Percentiles rank a stretch among this genome's conserved stretches.
phyloP scores from a whole-genome alignment of 2,113 vertebrate species.

The Parus major region DNA sequence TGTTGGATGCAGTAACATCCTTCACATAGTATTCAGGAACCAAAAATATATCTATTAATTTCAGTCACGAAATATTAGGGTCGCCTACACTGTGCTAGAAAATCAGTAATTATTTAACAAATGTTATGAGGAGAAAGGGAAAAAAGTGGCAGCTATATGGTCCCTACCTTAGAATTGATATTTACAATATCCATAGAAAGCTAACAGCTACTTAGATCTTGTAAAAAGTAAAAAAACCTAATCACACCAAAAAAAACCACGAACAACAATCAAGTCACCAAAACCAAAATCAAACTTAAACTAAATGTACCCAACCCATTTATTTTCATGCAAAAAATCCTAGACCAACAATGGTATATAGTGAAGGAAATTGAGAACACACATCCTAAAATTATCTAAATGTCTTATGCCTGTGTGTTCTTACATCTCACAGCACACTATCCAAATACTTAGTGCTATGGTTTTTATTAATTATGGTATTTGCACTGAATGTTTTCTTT shows the following conservation, averaged over 20 bases:
- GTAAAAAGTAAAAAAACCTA: background rate
- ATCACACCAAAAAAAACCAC: background rate
- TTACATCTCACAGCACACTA: background rate
- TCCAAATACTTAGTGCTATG: background rate
- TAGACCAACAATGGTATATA: background rate
- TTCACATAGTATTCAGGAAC: background rate
- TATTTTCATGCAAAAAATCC: background rate
- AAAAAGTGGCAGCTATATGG: background rate
- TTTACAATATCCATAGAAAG: background rate
- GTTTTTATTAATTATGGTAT: background rate
- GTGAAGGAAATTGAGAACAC: background rate
- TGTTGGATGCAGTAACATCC: background rate
- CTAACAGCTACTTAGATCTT: background rate
- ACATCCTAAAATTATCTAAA: background rate
- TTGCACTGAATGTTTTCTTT: background rate
- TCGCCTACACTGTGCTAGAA: background rate
- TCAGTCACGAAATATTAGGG: background rate
- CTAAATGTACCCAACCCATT: accelerated
- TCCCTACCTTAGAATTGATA: background rate
- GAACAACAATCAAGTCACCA: background rate
- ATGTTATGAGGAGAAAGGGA: background rate
- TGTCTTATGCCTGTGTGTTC: background rate
- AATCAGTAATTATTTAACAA: constrained; percentile 4
- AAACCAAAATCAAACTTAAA: background rate
- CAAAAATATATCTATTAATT: background rate